A percentile compares a stretch with the other conserved stretches of the same genome.
Evolutionary conservation across 2,113 vertebrate species (phyloP).

Genomic region (Sinocyclocheilus anshuiensis): DNA sequence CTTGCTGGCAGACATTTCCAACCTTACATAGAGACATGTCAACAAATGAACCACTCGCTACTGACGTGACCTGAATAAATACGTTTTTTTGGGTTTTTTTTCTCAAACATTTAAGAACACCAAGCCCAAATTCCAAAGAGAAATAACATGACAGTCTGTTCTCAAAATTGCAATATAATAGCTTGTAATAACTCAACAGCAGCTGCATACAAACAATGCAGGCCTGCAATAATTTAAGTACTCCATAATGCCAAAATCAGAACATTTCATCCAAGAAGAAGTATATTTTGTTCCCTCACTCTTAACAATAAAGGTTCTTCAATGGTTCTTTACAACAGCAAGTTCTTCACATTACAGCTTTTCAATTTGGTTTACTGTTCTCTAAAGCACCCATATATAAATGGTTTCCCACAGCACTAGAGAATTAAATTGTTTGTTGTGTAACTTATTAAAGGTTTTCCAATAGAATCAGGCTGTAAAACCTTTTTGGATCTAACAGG

Average conservation of each 20-base stretch:
- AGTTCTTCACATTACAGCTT: neutral
- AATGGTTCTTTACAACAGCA: neutral
- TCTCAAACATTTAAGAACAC: neutral
- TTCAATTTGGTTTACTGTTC: neutral
- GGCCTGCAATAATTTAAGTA: neutral
- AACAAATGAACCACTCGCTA: neutral
- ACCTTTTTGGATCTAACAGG: neutral
- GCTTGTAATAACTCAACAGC: neutral
- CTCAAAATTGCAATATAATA: constrained; percentile 8
- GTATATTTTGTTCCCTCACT: neutral
- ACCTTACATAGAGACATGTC: neutral
- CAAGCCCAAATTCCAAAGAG: neutral
- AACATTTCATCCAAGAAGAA: neutral
- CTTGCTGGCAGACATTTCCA: constrained; percentile 1
- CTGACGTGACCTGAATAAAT: constrained; percentile 27
- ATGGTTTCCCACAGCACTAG: neutral
- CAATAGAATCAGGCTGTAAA: neutral
- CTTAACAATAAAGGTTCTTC: neutral
- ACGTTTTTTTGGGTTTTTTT: neutral
- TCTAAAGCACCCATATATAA: neutral
- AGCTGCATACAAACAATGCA: neutral
- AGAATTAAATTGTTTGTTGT: neutral
- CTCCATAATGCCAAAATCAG: neutral
- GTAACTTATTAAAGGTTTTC: neutral
- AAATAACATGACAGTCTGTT: constrained; percentile 15